These are phyloP conservation scores for Rutpela maculata DNA, from an alignment of 2,888 invertebrate species.

Conservation along the genomic window DNA sequence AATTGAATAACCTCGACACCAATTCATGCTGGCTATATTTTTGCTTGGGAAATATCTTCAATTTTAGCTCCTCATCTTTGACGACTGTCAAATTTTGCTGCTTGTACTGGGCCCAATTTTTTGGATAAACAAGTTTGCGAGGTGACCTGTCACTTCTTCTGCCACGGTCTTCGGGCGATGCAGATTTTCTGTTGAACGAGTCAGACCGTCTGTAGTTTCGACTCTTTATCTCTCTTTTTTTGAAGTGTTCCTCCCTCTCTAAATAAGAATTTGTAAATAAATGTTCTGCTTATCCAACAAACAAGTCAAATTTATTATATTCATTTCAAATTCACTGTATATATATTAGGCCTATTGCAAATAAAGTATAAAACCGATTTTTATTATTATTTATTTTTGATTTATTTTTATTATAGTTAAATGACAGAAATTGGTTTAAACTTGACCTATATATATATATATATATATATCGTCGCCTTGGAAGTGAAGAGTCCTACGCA, in stretches of 20 bases:
- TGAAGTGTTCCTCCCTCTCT: slow-evolving; percentile 54
- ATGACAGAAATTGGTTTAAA: too few species aligned
- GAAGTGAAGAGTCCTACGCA: too few species aligned
- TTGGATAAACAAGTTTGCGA: slow-evolving; percentile 58
- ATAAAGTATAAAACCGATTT: too few species aligned
- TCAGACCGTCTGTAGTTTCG: slow-evolving; percentile 60
- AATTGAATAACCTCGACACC: slow-evolving; percentile 56
- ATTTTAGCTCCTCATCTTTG: slow-evolving; percentile 53
- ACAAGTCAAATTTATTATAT: too few species aligned
- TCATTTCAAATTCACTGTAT: too few species aligned
- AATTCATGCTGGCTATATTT: slow-evolving; percentile 48
- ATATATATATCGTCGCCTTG: too few species aligned
- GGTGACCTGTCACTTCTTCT: slow-evolving; percentile 48
- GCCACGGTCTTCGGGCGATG: slow-evolving; percentile 48
- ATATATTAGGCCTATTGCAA: too few species aligned
- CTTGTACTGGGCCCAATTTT: slow-evolving; percentile 63
- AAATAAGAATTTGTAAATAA: slow-evolving; percentile 28
- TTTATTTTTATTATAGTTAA: too few species aligned
- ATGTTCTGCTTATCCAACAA: too few species aligned
- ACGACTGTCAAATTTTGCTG: slow-evolving; percentile 51
- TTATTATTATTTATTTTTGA: too few species aligned
- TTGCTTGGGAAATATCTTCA: slow-evolving; percentile 51
- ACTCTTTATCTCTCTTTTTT: slow-evolving; percentile 61
- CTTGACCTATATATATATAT: too few species aligned
- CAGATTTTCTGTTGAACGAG: slow-evolving; percentile 44